A percentile compares a stretch with the other conserved stretches of the same genome.
These are phyloP conservation scores for Macrobrachium nipponense DNA, from an alignment of 1,140 invertebrate species.

Conservation along the genomic window DNA sequence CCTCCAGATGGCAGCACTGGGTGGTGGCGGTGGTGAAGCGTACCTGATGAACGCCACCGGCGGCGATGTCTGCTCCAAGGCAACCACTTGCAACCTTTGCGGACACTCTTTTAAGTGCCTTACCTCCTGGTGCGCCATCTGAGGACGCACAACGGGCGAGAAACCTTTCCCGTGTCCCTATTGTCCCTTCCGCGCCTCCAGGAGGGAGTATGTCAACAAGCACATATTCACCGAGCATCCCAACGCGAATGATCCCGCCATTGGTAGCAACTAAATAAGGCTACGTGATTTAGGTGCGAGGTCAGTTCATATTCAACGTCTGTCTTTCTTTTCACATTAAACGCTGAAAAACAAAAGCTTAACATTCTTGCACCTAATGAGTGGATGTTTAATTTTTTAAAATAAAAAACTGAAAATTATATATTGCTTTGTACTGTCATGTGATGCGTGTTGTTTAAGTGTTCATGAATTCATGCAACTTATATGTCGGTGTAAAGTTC, in stretches of 20 bases:
- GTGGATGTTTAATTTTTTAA: no score
- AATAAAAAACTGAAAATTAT: no score
- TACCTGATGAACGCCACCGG: conserved; percentile 11
- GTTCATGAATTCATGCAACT: no score
- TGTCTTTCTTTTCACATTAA: no score
- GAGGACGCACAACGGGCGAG: conserved; percentile 52
- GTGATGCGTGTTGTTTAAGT: no score
- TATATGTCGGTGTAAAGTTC: no score
- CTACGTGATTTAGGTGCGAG: conserved; percentile 28
- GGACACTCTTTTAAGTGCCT: conserved; percentile 50
- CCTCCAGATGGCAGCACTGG: no score
- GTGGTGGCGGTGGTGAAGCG: conserved; percentile 15
- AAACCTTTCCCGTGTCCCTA: conserved; percentile 68
- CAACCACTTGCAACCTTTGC: conserved; percentile 38
- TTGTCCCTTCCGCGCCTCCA: conserved; percentile 67
- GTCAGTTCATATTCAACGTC: not conserved
- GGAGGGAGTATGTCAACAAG: conserved; percentile 63
- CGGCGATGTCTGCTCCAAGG: conserved; percentile 30
- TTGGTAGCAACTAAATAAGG: not conserved
- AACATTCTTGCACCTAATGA: no score
- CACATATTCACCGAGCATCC: conserved; percentile 61
- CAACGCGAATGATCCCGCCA: not conserved
- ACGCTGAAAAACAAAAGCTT: no score
- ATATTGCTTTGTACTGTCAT: no score
- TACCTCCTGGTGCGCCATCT: conserved; percentile 52